Evolutionary conservation across 1,140 invertebrate species (phyloP), one percentile per base, ranked within the genome.

Genomic region (Cydia splendana): DNA sequence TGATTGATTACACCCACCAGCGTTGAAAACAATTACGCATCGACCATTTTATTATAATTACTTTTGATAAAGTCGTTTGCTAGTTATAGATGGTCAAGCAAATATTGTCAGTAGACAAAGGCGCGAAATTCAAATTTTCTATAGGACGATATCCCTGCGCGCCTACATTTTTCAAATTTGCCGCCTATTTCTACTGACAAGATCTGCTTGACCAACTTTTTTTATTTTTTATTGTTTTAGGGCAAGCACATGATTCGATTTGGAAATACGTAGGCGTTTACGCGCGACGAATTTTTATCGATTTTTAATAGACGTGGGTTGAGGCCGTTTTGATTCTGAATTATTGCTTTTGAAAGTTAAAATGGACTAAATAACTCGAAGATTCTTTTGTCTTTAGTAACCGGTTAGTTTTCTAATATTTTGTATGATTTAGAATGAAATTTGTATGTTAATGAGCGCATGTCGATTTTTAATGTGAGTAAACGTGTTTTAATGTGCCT

Each of bases 261-360:
- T 57, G 6, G 6, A 18, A 57, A 57, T n/a, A 18, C 53, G 53
- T 57, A 57, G 53, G 53, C 53, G 53, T 13, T 13, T 15, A 1
- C 65, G 65, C 24, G 28, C 28, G 65, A 69, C 65, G 30, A 15
- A 69, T 69, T 69, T 76, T 79, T 77, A 73, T 79, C 62, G 48
- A 48, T 80, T 13, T 80, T 18, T 77, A 76, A 75, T 78, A 42
- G 45, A 69, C 74, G 79, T 80, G 79, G 79, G 79, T 45, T 45
- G 76, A 67, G 65, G 51, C 38, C 71, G 42, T 71, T 76, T 78
- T 78, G 74, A 38, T 67, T 69, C 7, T 79, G 76, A 77, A 79
- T 81, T 81, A 81, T 81, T 45, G 77, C 65, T 81, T 80, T 79
- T 77, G 80, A 81, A 81, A 81, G 80, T 81, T 79, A 79, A 81